Evolutionary conservation across 1,140 invertebrate species (phyloP), one percentile per base, ranked within the genome.

Genomic region (Leptinotarsa defecta): DNA sequence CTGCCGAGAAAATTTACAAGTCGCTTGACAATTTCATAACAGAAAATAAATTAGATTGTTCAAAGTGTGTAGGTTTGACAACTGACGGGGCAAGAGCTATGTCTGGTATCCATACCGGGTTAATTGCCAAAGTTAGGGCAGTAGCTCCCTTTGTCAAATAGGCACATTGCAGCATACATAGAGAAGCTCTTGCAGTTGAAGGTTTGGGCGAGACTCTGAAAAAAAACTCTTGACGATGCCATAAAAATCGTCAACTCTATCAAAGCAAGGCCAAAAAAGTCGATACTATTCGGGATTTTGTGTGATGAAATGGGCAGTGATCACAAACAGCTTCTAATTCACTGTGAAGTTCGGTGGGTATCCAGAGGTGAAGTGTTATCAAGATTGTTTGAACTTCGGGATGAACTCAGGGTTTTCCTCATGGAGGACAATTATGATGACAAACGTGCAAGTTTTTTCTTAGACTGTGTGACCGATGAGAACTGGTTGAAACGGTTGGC

Each of bases 171-270:
- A 61, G 19, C n/a, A 61, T 73, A 8, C 74, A 75, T 64, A 11
- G 74, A 27, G 74, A 62, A 72, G 48, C 2, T 24, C 34, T 74
- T n/a, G 68, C 34, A 67, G 64, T 78, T 11, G 83, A 84, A 77
- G 81, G 77, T 49, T 76, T 83, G 68, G 78, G 80, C 63, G 63
- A 72, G 77, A 64, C 71, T 34, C 67, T 84, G n/a, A 13, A 72
- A 73, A 48, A 72, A 73, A 76, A 76, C 75, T 49, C 73, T 84
- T 69, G 76, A 82, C 78, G 34, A 75, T 43, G 68, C 61, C n/a
- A 80, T 85, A 74, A 82, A 80, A 78, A 74, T 84, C 67, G 83
- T 83, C 17, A 83, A 85, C 73, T 64, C 74, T 76, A 76, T 85
- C 34, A 82, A 84, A 80, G 78, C 63, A 5, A 82, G 82, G 74